Base-by-base conservation (phyloP, 2,888 invertebrate genomes). In the Chrysomela aeneicollis region DNA sequence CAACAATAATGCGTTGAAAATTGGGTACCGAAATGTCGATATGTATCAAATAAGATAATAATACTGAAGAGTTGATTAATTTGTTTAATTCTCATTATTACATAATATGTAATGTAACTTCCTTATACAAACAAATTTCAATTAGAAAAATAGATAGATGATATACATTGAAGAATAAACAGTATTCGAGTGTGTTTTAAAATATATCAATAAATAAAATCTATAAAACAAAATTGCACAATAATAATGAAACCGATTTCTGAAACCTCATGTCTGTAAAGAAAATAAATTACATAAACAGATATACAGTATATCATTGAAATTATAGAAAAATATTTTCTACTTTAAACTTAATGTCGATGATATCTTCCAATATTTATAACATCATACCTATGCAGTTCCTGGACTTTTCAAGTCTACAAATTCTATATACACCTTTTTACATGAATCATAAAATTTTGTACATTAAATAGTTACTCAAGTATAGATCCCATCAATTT, bases 211-310 rank as follows among this genome's bases (percentile, higher is more conserved):
- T 42, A 42, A 42, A 42, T 42, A 42, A 42, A 42, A 42, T 55
- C 57, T 61, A 61, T 61, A 50, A 61, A 61, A 55, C 51, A 61
- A 51, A 61, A 61, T 61, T 61, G 61, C 61, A 61, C 61, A 55
- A 51, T n/a, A n/a, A 15, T 15, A 4, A 12, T 15, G 3, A 42
- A 50, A 50, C 26, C 2, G 2, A 26, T 22, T 5, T 19, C 15
- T 8, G 3, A 50, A 50, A 50, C 26, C 26, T 50, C 47, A 47
- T 18, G 22, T 52, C 22, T 12, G n/a, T 50, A 49, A 47, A 22
- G 47, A 61, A 47, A 61, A 54, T 49, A 54, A 54, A 53, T 61
- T 54, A 50, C n/a, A 52, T 47, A 35, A 37, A 49, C 12, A 26
- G 3, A 26, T 5, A 26, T 5, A 26, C 6, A 5, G 4, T 5